Evolutionary conservation across 2,113 vertebrate species (phyloP), one percentile per base, ranked within the genome.

Genomic region (Corvus moneduloides): DNA sequence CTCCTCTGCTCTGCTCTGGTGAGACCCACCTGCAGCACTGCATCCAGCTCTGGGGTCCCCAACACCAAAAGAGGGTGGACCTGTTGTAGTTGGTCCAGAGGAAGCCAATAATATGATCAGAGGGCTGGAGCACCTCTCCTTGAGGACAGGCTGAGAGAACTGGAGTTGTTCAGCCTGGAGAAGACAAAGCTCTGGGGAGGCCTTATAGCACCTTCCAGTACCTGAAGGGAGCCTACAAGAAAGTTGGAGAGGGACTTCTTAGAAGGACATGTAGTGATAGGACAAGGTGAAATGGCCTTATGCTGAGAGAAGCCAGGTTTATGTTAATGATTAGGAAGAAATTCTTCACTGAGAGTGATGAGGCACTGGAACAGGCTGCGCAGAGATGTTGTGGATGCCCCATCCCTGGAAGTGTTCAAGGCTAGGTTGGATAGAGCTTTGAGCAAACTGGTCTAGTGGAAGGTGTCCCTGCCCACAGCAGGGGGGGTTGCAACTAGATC

Each of bases 401-500:
- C 21, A 13, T 32, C 2, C 39, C 30, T 46, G 39, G 46, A 82
- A 59, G 51, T 16, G n/a, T 43, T 80, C 17, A 15, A 56, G 44
- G 19, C 19, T 23, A 39, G 6, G 20, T 2, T 75, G 54, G 9
- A n/a, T 35, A 20, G 54, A 44, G 14, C 11, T 44, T 56, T 6
- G 11, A 39, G 46, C 16, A 54, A 24, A 6, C 9, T 66, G 28
- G 5, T 74, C 44, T 33, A 44, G 37, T 24, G 33, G 52, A 58
- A 74, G 8, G 10, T 43, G 37, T 37, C 28, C 15, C 37, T 74
- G 10, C 10, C 20, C 11, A 24, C 46, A 13, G 46, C 7, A 44
- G 7, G 2, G 13, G 6, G 7, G 2, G 0, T 26, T 61, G 14
- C 11, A 82, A n/a, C 11, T 48, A 21, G 17, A 46, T 13, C 0